Evolutionary conservation across 2,113 vertebrate species (phyloP).

Genomic region (Ornithorhynchus anatinus): DNA sequence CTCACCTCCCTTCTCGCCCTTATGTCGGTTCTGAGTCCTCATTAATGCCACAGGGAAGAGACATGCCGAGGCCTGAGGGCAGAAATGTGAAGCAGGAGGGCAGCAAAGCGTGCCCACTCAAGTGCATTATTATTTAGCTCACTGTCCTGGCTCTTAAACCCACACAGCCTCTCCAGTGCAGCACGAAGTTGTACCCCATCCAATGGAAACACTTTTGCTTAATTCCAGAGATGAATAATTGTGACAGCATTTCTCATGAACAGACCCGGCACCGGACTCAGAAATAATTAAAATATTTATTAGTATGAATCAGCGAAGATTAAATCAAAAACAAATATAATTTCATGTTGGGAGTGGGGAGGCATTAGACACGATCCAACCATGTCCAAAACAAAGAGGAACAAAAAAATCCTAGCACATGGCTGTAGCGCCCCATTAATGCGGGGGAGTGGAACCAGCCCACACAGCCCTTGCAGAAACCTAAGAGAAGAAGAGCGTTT

Average conservation of each 20-base stretch:
- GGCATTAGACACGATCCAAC: not conserved
- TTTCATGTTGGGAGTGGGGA: not conserved
- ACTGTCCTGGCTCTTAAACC: too few species aligned
- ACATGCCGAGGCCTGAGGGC: too few species aligned
- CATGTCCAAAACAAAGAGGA: conserved; percentile 22
- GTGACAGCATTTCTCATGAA: conserved; percentile 25
- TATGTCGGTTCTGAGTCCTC: too few species aligned
- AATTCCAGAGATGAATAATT: not conserved
- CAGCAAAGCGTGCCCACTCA: too few species aligned
- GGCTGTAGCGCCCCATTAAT: conserved; percentile 55
- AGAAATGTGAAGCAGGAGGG: too few species aligned
- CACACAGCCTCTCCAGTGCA: too few species aligned
- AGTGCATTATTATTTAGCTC: too few species aligned
- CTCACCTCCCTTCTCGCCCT: too few species aligned
- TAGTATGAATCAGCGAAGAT: conserved; percentile 61
- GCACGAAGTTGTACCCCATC: not conserved
- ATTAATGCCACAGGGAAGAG: too few species aligned
- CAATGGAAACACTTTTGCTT: not conserved
- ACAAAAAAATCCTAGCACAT: conserved; percentile 48
- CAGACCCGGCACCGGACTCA: conserved; percentile 15
- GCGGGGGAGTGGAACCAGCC: conserved; percentile 76
- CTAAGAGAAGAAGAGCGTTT: conserved; percentile 31
- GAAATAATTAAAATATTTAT: conserved; percentile 71
- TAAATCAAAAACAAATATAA: conserved; percentile 63
- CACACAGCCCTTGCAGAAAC: conserved; percentile 66